Conservation (phyloP, 2,113 vertebrate genomes). For the Eulacestoma nigropectus region DNA sequence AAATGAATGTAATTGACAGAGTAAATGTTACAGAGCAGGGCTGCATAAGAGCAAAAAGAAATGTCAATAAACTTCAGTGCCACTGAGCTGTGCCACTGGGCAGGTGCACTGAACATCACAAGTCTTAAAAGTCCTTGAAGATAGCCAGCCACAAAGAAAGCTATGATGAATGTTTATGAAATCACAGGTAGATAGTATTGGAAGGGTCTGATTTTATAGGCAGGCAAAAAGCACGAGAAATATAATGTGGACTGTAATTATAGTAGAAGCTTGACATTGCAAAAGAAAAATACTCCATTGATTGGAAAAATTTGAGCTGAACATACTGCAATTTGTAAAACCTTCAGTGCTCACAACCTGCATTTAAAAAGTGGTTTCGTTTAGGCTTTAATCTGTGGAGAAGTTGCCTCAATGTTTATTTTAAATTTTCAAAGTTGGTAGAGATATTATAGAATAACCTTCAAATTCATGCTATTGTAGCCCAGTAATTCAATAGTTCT, state of each 20-base stretch:
- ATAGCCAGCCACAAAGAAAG: not conserved
- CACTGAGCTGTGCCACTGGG: not conserved
- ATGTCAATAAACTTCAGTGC: constrained; percentile 43
- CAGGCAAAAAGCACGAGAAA: not conserved
- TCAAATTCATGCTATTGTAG: not conserved
- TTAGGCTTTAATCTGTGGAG: not conserved
- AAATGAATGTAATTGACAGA: constrained; percentile 68
- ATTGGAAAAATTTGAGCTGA: constrained; percentile 35
- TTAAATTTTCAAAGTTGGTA: not conserved
- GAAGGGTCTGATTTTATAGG: not conserved
- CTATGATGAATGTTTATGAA: not conserved
- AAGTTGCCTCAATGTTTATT: not conserved
- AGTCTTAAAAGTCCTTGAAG: not conserved
- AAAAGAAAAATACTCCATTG: constrained; percentile 26
- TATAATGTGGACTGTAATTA: not conserved
- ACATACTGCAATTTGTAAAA: not conserved
- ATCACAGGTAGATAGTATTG: not conserved
- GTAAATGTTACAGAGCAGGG: constrained; percentile 62
- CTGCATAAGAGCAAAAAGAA: constrained; percentile 50
- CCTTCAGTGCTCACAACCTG: not conserved
- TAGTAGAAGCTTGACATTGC: not conserved
- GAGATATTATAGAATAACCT: not conserved
- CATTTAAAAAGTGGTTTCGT: not conserved
- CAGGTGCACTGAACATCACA: not conserved
- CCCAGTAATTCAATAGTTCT: not conserved